Conservation (phyloP, 2,888 invertebrate genomes). For the Brenthis ino region DNA sequence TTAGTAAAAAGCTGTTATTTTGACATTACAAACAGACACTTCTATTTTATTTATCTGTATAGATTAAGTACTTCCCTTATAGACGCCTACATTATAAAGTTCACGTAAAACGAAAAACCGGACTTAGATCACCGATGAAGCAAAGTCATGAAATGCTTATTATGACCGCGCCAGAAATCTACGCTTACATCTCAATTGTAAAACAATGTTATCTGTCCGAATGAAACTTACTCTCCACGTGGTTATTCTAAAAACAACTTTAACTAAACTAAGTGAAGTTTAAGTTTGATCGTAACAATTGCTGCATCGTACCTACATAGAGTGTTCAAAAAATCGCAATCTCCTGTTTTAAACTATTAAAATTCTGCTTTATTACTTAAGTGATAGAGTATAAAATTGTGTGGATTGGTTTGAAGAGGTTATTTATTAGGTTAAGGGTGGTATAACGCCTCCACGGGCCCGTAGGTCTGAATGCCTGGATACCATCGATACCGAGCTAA, state of each 20-base stretch:
- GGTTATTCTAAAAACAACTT: slow-evolving; percentile 45
- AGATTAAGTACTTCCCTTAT: not conserved
- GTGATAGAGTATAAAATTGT: slow-evolving; percentile 46
- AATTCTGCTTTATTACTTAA: slow-evolving; percentile 44
- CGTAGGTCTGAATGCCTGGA: slow-evolving; percentile 54
- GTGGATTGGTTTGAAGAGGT: slow-evolving; percentile 47
- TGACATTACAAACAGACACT: too few species aligned
- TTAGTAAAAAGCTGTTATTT: too few species aligned
- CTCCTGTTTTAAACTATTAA: slow-evolving; percentile 36
- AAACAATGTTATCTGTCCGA: slow-evolving; percentile 68
- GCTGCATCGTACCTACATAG: slow-evolving; percentile 38
- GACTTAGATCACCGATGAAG: slow-evolving; percentile 36
- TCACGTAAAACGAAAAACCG: slow-evolving; percentile 22
- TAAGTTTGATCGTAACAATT: slow-evolving; percentile 40
- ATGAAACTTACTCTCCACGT: slow-evolving; percentile 39
- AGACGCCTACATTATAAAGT: slow-evolving; percentile 20
- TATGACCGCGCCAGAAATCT: slow-evolving; percentile 55
- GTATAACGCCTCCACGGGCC: slow-evolving; percentile 61
- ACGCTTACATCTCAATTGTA: slow-evolving; percentile 70
- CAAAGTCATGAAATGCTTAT: slow-evolving; percentile 62
- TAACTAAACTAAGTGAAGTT: slow-evolving; percentile 37
- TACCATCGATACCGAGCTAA: slow-evolving; percentile 57
- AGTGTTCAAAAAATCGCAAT: slow-evolving; percentile 40
- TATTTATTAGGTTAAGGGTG: slow-evolving; percentile 61
- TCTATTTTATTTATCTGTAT: too few species aligned